Base-by-base conservation (phyloP, 2,797 vertebrate genomes). In the Enteromius viviparus region DNA sequence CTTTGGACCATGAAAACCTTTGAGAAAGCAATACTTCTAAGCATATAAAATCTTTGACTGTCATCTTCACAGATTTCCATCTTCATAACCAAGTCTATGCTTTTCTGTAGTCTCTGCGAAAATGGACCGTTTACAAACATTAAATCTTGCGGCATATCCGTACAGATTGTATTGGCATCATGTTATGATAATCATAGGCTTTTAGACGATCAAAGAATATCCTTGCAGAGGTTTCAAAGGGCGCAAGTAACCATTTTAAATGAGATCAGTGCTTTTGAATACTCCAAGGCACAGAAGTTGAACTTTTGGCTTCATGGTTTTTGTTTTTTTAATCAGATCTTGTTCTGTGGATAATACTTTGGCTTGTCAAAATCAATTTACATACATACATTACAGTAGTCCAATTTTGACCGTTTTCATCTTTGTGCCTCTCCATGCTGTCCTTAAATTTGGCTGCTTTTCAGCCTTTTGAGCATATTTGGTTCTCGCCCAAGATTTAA, bases 291-390 rank as follows among this genome's bases (percentile, higher is more conserved):
- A 68, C 69, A 82, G 65, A 78, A 72, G 78, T 85, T 84, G 84
- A 85, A 85, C 81, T 78, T 69, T 86, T 80, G 75, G 58, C 78
- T 78, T 78, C 64, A 23, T 51, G 68, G 23, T 75, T 83, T 83
- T 83, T 76, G 83, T 88, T 79, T 80, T 84, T 84, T 76, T 91
- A 89, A 91, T 93, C 87, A 90, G 91, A 90, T 91, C 77, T 76
- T 84, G 87, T 80, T 86, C 49, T 42, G 83, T 84, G 80, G 76
- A 82, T 89, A 90, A 86, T 92, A 88, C 85, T 89, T 66, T 86
- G 86, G 85, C 89, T 87, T 62, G 88, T 89, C 89, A 86, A 75
- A 81, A 76, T 86, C 87, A 84, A 90, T 91, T 88, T 83, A 70
- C 47, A 66, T 58, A 85, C 65, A 88, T 87, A 88, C 82, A 88